These are phyloP conservation scores for Perdita meconis DNA, from an alignment of 2,888 invertebrate genomes.

Conservation along the genomic window DNA sequence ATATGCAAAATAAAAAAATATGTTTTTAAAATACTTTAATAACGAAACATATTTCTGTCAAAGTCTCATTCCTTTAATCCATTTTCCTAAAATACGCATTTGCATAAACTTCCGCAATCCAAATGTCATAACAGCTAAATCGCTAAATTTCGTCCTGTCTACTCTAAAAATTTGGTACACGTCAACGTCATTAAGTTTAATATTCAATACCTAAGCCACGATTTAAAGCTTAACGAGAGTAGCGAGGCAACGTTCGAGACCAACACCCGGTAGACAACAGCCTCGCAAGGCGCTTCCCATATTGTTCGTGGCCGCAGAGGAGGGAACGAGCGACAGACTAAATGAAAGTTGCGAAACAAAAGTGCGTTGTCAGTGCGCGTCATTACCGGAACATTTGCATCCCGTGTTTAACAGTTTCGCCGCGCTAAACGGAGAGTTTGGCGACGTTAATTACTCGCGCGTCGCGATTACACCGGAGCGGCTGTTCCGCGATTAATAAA, in stretches of 20 bases:
- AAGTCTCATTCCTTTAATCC: no score
- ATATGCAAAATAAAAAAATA: no score
- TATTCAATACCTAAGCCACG: no score
- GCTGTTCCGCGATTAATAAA: conserved; percentile 54
- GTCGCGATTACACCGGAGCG: conserved; percentile 52
- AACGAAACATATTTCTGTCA: no score
- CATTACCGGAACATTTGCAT: conserved; percentile 65
- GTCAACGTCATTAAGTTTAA: no score
- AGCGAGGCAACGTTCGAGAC: conserved; percentile 1
- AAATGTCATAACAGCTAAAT: no score
- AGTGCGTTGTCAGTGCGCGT: conserved; percentile 66
- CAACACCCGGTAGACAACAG: conserved; percentile 52
- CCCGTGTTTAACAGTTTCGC: conserved; percentile 57
- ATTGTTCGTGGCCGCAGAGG: conserved; percentile 60
- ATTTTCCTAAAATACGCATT: no score
- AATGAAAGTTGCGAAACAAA: conserved; percentile 66
- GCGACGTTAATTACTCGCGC: conserved; percentile 60
- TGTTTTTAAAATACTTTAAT: no score
- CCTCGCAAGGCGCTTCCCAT: conserved; percentile 58
- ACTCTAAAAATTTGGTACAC: no score
- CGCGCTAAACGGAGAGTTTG: conserved; percentile 56
- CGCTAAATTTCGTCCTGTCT: no score
- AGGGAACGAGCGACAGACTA: conserved; percentile 61
- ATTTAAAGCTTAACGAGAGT: not conserved
- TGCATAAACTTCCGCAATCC: no score